phyloP scores from a whole-genome alignment of 1,140 invertebrate species.

The Drosophila pachea region DNA sequence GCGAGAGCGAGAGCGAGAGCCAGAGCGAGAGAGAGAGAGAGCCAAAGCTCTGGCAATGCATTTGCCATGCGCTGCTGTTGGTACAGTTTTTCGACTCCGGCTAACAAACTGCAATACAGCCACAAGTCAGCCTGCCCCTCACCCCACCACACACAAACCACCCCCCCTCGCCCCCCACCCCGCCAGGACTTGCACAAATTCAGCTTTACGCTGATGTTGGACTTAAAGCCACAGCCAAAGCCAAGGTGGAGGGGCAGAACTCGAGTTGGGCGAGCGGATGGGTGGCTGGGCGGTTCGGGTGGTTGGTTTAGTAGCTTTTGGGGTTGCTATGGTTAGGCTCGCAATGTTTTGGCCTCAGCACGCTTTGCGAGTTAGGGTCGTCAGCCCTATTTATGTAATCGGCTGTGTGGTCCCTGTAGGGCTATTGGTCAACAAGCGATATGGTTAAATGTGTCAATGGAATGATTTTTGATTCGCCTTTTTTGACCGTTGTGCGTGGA shows the following conservation, averaged over 20 bases:
- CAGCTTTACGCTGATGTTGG: conserved; percentile 54
- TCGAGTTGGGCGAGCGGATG: background rate
- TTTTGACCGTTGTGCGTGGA: too few relatives aligned
- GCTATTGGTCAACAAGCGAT: conserved; percentile 51
- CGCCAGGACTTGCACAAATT: conserved; percentile 1
- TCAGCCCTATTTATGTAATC: conserved; percentile 69
- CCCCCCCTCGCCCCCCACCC: background rate
- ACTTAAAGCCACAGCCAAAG: conserved; percentile 60
- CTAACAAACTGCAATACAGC: conserved; percentile 34
- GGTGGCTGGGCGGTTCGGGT: background rate
- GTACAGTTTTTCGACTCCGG: conserved; percentile 71
- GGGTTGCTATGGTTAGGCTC: conserved; percentile 50
- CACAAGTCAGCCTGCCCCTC: conserved; percentile 2
- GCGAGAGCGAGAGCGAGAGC: background rate
- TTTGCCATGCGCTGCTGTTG: conserved; percentile 68
- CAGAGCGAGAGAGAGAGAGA: conserved; percentile 15
- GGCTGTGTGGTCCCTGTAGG: conserved; percentile 27
- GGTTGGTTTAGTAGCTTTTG: conserved; percentile 1
- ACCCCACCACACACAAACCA: background rate
- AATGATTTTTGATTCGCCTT: conserved; percentile 44
- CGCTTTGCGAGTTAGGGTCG: conserved; percentile 64
- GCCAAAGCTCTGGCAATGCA: conserved; percentile 45
- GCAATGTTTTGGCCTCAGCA: conserved; percentile 51
- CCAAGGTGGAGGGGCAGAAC: conserved; percentile 46
- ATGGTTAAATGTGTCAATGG: conserved; percentile 61